Conservation (phyloP, 2,888 invertebrate genomes). For the Cheiracanthium punctorium region DNA sequence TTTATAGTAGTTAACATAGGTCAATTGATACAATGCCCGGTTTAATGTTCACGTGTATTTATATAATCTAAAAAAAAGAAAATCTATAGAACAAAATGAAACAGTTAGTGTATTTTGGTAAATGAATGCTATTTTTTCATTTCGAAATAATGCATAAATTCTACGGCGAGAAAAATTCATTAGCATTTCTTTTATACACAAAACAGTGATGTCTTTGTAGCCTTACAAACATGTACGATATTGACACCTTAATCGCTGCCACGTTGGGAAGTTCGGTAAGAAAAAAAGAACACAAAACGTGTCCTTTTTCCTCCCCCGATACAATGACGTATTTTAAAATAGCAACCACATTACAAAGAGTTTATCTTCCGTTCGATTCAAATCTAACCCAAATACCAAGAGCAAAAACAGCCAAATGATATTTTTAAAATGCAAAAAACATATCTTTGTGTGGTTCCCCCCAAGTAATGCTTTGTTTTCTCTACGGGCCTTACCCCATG, state of each 20-base stretch:
- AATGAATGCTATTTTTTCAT: no score
- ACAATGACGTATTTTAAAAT: not conserved
- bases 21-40: no score
- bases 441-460: not conserved
- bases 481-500: conserved; percentile 3
- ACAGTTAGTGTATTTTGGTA: no score
- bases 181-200: no score
- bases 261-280: not conserved
- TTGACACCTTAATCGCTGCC: not conserved
- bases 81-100: no score
- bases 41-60: no score
- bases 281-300: not conserved
- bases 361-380: conserved; percentile 22
- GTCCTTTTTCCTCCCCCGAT: not conserved
- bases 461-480: conserved; percentile 20
- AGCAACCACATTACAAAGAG: not conserved
- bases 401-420: conserved; percentile 32
- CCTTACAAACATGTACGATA: no score
- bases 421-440: conserved; percentile 32
- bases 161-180: no score
- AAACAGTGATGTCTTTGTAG: no score
- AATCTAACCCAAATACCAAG: not conserved
- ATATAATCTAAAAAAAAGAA: no score
- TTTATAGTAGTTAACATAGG: no score
- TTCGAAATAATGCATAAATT: no score